Base-by-base conservation (phyloP, 2,888 invertebrate species). In the Pyrochroa serraticornis region DNA sequence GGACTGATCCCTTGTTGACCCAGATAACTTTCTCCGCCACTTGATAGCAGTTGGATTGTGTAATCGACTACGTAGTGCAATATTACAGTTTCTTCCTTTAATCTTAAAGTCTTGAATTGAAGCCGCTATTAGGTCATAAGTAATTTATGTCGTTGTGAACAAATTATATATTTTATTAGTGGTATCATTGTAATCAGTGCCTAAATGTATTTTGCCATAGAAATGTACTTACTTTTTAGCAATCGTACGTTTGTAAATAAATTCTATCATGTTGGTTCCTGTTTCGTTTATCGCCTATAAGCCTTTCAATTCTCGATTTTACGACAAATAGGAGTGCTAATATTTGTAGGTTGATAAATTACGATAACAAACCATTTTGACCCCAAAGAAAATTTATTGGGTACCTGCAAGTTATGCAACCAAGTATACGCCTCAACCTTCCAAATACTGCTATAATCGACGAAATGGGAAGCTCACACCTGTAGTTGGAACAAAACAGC, bases 101-200 rank as follows among this genome's bases (percentile, higher is more conserved):
- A 65, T 58, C 56, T 61, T 61, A 65, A 67, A 69, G 68, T 72
- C 70, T 71, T 60, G 73, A 75, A 75, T 75, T 75, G 75, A 76
- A 74, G 72, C 69, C 68, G 71, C 71, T 71, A 73, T 73, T 74
- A 71, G 72, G 68, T 63, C 32, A n/a, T 7, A 31, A 7, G 9
- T 31, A 42, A 42, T 54, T 44, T 56, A 48, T 22, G 49, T 38
- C 44, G 22, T 22, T 22, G 22, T 22, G 3, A 22, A 22, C 2
- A 2, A 22, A 22, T 22, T 22, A 22, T 22, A 22, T 22, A 22
- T 35, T 35, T 35, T 35, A 35, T 35, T 10, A 10, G 10, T 35
- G n/a, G 10, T 35, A 32, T 32, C 42, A 39, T 39, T 37, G 47
- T 48, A 48, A 31, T 42, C 32, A 31, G 33, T 44, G 10, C 10